A percentile compares a stretch with the other conserved stretches of the same genome.
These are phyloP conservation scores for Gobionotothen gibberifrons DNA, from an alignment of 2,797 vertebrate species.

Conservation along the genomic window DNA sequence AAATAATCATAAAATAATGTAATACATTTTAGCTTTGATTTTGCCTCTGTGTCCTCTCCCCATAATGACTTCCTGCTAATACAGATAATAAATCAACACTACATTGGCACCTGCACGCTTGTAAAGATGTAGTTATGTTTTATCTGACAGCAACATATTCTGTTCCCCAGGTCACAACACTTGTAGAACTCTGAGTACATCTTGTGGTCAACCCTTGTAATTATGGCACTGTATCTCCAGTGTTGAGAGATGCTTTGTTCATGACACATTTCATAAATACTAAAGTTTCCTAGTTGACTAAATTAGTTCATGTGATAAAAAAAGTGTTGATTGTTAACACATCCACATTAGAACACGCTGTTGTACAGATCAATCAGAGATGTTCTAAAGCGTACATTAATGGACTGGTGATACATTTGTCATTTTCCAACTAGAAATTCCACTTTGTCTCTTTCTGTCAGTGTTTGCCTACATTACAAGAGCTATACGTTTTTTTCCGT, in stretches of 20 bases:
- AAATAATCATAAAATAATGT: background rate
- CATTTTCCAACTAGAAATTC: too few species aligned
- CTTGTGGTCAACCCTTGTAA: constrained; percentile 64
- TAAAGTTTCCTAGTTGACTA: background rate
- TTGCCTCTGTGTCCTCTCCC: background rate
- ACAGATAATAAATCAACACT: background rate
- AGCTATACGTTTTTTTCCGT: background rate
- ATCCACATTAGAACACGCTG: background rate
- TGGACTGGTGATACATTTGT: background rate
- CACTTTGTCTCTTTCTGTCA: background rate
- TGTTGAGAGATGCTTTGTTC: background rate
- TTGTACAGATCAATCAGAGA: background rate
- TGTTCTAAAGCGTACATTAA: background rate
- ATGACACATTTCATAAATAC: too few species aligned
- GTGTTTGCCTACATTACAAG: background rate
- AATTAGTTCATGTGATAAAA: background rate
- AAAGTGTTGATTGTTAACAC: background rate
- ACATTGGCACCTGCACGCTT: background rate
- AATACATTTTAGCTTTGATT: background rate
- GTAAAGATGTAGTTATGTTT: background rate
- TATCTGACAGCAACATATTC: background rate
- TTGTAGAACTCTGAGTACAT: constrained; percentile 57
- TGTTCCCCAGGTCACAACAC: background rate
- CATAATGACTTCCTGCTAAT: background rate
- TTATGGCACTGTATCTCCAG: background rate